A percentile compares a stretch with the other conserved stretches of the same genome.
These are phyloP conservation scores for Dasysyrphus tricinctus DNA, from an alignment of 2,888 invertebrate species.

Conservation along the genomic window DNA sequence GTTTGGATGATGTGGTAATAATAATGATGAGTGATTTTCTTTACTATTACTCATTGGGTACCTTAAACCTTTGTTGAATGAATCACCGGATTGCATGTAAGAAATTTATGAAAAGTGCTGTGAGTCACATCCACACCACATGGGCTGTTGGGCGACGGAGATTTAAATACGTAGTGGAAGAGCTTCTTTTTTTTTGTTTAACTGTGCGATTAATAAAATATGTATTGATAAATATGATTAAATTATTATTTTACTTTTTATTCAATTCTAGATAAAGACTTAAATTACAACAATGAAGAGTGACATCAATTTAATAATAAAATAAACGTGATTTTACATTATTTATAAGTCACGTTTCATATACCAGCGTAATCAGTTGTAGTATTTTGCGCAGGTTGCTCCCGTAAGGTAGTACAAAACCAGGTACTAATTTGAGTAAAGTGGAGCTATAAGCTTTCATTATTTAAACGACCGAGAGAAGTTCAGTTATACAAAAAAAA, in stretches of 20 bases:
- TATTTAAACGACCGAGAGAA: not conserved
- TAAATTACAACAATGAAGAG: not conserved
- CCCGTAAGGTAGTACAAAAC: too few relatives aligned
- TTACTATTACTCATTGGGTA: slow-evolving; percentile 58
- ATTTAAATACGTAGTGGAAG: not conserved
- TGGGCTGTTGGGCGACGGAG: not conserved
- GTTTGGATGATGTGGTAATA: slow-evolving; percentile 29
- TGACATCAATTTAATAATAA: too few relatives aligned
- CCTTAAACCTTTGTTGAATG: slow-evolving; percentile 57
- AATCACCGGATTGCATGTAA: slow-evolving; percentile 49
- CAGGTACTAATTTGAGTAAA: too few relatives aligned
- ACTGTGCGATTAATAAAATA: too few relatives aligned
- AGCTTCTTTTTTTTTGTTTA: not conserved
- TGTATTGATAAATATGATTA: not conserved
- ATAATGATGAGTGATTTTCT: slow-evolving; percentile 54
- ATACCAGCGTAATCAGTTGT: too few relatives aligned
- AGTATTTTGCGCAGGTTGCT: too few relatives aligned
- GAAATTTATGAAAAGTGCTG: slow-evolving; percentile 28
- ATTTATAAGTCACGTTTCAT: too few relatives aligned
- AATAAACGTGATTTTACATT: too few relatives aligned
- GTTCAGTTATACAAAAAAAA: not conserved
- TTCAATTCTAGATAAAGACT: not conserved
- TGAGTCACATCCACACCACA: slow-evolving; percentile 45
- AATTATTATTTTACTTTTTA: not conserved
- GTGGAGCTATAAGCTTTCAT: too few relatives aligned